Conservation (phyloP, 1,140 invertebrate genomes). For the Kradibia gibbosae region DNA sequence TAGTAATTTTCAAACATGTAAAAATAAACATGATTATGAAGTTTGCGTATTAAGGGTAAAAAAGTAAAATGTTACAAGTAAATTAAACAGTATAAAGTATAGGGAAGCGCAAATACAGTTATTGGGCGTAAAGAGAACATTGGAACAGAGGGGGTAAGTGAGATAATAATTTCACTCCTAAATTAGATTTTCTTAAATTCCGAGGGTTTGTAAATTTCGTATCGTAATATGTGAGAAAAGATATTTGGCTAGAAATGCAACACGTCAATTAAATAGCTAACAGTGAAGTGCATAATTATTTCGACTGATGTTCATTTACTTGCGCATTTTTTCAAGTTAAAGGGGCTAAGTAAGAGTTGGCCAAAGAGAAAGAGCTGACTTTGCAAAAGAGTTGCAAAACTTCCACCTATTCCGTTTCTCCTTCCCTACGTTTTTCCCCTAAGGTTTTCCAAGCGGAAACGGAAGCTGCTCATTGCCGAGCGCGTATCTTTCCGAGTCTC, state of each 20-base stretch:
- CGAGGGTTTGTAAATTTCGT: too few relatives aligned
- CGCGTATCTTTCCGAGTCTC: background rate
- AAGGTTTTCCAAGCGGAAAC: conserved; percentile 23
- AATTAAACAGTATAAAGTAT: background rate
- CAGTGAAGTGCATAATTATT: background rate
- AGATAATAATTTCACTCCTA: too few relatives aligned
- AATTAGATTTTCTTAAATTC: too few relatives aligned
- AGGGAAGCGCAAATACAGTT: background rate
- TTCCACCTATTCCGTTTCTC: background rate
- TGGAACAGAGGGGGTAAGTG: too few relatives aligned
- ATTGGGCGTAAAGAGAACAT: background rate
- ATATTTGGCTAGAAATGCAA: too few relatives aligned
- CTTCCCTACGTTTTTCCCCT: background rate
- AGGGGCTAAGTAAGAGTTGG: background rate
- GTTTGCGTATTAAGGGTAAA: background rate
- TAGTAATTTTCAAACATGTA: background rate
- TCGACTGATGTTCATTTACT: background rate
- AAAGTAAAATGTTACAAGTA: background rate
- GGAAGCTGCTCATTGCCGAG: conserved; percentile 19
- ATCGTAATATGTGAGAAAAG: too few relatives aligned
- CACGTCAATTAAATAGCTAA: too few relatives aligned
- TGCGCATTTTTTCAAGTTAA: background rate
- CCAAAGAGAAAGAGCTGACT: background rate
- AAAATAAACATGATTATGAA: background rate
- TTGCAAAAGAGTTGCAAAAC: background rate